A percentile compares a stretch with the other conserved stretches of the same genome.
Conservation (phyloP, 2,888 invertebrate genomes). For the Callyntrura guangdongensis region DNA sequence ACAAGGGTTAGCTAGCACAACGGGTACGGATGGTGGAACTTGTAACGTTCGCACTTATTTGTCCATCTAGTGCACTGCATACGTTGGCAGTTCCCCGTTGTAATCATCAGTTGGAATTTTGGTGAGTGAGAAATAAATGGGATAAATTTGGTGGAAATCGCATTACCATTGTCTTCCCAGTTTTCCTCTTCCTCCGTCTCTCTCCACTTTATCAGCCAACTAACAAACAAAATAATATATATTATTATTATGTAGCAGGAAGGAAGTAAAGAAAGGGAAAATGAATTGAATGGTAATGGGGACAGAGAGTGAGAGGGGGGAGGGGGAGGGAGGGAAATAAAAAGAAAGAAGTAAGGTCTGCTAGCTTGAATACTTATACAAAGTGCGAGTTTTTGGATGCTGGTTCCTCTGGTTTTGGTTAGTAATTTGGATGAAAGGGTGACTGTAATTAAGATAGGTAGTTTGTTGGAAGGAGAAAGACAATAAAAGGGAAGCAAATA, state of each 20-base stretch:
- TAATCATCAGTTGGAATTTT: slow-evolving; percentile 45
- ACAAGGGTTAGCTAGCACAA: not conserved
- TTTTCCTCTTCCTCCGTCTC: not conserved
- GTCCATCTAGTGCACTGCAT: slow-evolving; percentile 9
- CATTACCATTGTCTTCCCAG: slow-evolving; percentile 53
- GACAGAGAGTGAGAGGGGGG: slow-evolving; percentile 15
- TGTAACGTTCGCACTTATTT: slow-evolving; percentile 29
- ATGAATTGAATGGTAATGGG: slow-evolving; percentile 73
- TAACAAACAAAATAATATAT: slow-evolving; percentile 38
- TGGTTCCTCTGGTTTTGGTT: slow-evolving; percentile 62
- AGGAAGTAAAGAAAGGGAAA: slow-evolving; percentile 51
- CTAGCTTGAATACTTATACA: slow-evolving; percentile 3
- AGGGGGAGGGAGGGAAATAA: not conserved
- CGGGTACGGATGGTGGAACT: not conserved
- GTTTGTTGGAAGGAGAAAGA: slow-evolving; percentile 65
- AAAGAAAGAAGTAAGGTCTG: slow-evolving; percentile 32
- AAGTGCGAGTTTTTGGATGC: slow-evolving; percentile 52
- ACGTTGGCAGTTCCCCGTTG: not conserved
- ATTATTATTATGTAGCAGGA: slow-evolving; percentile 57
- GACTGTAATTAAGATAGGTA: slow-evolving; percentile 83
- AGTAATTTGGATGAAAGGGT: slow-evolving; percentile 80
- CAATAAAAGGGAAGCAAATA: slow-evolving; percentile 54
- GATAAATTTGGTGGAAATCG: slow-evolving; percentile 49
- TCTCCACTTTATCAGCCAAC: not conserved
- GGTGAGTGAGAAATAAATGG: slow-evolving; percentile 59